Evolutionary conservation across 2,888 invertebrate genomes (phyloP).

Genomic region (Crossocerus cetratus): DNA sequence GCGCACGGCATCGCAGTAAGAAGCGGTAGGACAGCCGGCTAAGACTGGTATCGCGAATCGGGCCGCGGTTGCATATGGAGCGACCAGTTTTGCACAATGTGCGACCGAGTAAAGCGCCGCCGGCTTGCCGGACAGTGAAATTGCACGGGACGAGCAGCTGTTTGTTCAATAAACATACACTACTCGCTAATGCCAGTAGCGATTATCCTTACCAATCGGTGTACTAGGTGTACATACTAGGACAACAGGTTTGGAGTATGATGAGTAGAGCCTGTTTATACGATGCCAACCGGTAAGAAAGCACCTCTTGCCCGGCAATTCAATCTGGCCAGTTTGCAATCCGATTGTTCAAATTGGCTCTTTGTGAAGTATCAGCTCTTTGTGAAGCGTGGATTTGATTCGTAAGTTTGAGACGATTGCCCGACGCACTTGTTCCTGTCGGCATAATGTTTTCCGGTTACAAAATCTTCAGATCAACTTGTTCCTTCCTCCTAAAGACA

Average conservation of each 20-base stretch:
- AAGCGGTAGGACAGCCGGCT: neutral
- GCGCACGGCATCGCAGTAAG: too few species aligned
- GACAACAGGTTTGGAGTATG: slow-evolving; percentile 19
- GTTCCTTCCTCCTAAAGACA: slow-evolving; percentile 14
- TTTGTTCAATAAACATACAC: slow-evolving; percentile 51
- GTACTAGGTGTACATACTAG: slow-evolving; percentile 25
- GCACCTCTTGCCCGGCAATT: slow-evolving; percentile 26
- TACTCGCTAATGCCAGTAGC: neutral
- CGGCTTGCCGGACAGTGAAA: slow-evolving; percentile 20
- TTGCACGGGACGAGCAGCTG: slow-evolving; percentile 21
- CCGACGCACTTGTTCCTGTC: neutral
- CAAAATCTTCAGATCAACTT: slow-evolving; percentile 4
- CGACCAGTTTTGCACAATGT: slow-evolving; percentile 11
- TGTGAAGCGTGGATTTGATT: slow-evolving; percentile 36
- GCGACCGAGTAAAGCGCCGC: slow-evolving; percentile 22
- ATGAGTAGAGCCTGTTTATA: slow-evolving; percentile 35
- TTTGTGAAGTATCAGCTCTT: neutral
- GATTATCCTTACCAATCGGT: slow-evolving; percentile 40
- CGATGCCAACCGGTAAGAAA: slow-evolving; percentile 31
- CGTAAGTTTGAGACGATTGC: slow-evolving; percentile 20
- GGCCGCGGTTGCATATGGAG: too few species aligned
- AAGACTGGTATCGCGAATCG: slow-evolving; percentile 23
- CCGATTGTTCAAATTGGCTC: slow-evolving; percentile 15
- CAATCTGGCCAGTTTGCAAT: slow-evolving; percentile 35
- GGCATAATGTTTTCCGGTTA: neutral